Conservation (phyloP, 2,888 invertebrate species). For the Eupithecia insigniata region DNA sequence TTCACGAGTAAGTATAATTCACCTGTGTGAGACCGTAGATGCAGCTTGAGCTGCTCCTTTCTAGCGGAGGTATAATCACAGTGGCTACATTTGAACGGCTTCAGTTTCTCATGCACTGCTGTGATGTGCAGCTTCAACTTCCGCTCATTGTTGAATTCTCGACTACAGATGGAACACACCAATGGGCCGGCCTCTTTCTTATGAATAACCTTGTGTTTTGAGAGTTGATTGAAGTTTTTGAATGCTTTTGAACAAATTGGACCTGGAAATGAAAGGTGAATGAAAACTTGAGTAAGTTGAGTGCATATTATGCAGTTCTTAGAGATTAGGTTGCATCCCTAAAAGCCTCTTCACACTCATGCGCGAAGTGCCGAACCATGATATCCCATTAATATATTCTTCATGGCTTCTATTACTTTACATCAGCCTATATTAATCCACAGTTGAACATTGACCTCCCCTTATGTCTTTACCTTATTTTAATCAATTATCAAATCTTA, state of each 20-base stretch:
- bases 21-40: constrained; percentile 89
- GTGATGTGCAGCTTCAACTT: constrained; percentile 83
- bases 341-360: too few relatives aligned
- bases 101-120: constrained; percentile 87
- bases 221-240: constrained; percentile 90
- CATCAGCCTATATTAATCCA: too few relatives aligned
- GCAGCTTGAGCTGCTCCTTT: constrained; percentile 86
- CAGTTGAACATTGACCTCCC: not conserved
- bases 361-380: too few relatives aligned
- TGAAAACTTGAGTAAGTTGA: not conserved
- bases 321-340: not conserved
- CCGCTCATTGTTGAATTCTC: constrained; percentile 82
- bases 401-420: too few relatives aligned
- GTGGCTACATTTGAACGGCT: constrained; percentile 86
- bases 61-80: constrained; percentile 88
- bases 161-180: constrained; percentile 85
- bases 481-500: constrained; percentile 54
- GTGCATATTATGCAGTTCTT: not conserved
- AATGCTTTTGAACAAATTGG: constrained; percentile 90
- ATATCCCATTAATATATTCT: too few relatives aligned
- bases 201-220: constrained; percentile 89
- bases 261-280: constrained; percentile 54
- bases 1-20: constrained; percentile 44
- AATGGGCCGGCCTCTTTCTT: constrained; percentile 61
- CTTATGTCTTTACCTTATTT: too few relatives aligned